Evolutionary conservation across 2,113 vertebrate genomes (phyloP), one percentile per base, ranked within the genome.

Genomic region (Thryonomys swinderianus): DNA sequence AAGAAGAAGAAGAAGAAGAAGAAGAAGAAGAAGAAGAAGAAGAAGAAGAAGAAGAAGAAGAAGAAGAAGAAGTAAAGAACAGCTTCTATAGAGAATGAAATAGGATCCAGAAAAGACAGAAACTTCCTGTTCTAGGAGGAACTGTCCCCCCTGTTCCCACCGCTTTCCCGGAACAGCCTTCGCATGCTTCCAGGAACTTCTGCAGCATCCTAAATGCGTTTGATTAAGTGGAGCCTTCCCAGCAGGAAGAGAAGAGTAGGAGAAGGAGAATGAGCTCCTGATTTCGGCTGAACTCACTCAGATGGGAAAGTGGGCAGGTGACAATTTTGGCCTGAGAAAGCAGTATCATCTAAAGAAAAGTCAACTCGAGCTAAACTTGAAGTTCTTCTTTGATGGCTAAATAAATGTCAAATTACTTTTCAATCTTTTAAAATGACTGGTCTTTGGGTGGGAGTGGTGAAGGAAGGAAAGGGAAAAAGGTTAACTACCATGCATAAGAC

Each of bases 341-440:
- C 32, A 67, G 34, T 20, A 32, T 37, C 88, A 21, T n/a, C 62
- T 12, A 78, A 92, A 85, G 73, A 61, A 95, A 95, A 95, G 51
- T 73, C 23, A 59, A 42, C 55, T 67, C 51, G 57, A 82, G 69
- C 67, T 91, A 79, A 76, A 83, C 32, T 85, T 25, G 13, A n/a
- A 61, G 94, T 88, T 94, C 66, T 53, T 92, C 59, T 91, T 40
- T 34, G 45, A 95, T 82, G 55, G 84, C 66, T 90, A 78, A 92
- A 85, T 96, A 96, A 85, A 95, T 76, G 92, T 85, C 74, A 94
- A 96, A 88, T 92, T 83, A 88, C 80, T 96, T 91, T 62, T 66
- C 95, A 95, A 91, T 95, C 69, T 89, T 87, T 93, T 94, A 84
- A 81, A 96, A 64, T 30, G 74, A 62, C 64, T n/a, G 27, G 48